phyloP scores from a whole-genome alignment of 1,140 invertebrate species.

The Philaenus spumarius region DNA sequence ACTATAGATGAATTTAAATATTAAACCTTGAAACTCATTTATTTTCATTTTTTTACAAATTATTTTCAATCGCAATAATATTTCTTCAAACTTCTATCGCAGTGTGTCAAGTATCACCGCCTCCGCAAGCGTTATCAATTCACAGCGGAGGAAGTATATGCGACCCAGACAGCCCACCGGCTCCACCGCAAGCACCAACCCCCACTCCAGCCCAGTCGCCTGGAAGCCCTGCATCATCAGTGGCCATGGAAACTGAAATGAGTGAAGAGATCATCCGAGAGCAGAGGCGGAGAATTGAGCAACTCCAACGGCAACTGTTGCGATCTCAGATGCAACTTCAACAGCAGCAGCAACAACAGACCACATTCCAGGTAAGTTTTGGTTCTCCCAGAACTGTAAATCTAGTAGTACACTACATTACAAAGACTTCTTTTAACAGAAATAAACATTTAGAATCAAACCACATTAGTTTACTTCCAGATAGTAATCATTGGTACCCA shows the following conservation, averaged over 20 bases:
- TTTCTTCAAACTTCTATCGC: neutral
- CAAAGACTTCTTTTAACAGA: no score
- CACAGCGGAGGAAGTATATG: neutral
- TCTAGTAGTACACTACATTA: no score
- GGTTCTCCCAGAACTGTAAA: neutral
- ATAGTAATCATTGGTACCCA: no score
- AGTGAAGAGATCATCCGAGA: constrained; percentile 70
- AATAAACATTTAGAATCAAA: no score
- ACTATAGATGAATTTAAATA: no score
- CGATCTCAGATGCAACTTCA: constrained; percentile 66
- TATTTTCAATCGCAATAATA: no score
- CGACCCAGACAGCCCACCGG: neutral
- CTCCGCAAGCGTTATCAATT: constrained; percentile 28
- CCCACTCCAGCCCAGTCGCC: constrained; percentile 1
- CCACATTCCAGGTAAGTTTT: constrained; percentile 33
- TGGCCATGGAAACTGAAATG: constrained; percentile 20
- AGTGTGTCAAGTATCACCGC: constrained; percentile 20
- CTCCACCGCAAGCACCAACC: neutral
- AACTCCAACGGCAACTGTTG: constrained; percentile 75
- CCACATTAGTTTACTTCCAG: no score
- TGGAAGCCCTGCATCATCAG: constrained; percentile 7
- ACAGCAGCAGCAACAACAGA: constrained; percentile 45
- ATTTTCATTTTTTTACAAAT: no score
- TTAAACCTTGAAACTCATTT: no score
- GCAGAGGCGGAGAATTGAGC: constrained; percentile 81